A percentile compares a stretch with the other conserved stretches of the same genome.
phyloP scores from a whole-genome alignment of 2,113 vertebrate genomes.

The Limnothrissa miodon region DNA sequence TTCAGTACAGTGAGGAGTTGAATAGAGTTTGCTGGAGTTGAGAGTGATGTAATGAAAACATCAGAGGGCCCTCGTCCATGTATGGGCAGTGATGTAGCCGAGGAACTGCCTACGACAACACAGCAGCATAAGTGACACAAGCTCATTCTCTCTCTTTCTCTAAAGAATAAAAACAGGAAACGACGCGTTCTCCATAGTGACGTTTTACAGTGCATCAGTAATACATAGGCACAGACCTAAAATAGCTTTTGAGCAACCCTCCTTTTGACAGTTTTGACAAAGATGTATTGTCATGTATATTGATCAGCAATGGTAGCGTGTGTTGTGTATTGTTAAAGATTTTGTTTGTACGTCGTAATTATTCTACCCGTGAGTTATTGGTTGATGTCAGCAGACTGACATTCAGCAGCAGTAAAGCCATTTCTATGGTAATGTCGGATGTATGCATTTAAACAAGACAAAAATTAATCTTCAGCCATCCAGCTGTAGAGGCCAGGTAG shows the following conservation, averaged over 20 bases:
- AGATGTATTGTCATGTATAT: background rate
- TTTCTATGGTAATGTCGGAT: constrained; percentile 4
- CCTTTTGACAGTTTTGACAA: background rate
- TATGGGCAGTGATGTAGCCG: constrained; percentile 26
- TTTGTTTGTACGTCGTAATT: background rate
- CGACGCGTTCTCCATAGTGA: background rate
- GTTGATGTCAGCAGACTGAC: background rate
- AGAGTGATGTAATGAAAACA: constrained; percentile 59
- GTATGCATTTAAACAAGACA: background rate
- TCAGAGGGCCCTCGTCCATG: constrained; percentile 6
- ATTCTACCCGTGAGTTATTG: background rate
- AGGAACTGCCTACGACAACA: background rate
- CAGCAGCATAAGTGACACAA: background rate
- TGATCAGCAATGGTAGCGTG: background rate
- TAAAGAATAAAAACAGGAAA: constrained; percentile 1
- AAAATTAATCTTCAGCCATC: background rate
- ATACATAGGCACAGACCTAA: background rate
- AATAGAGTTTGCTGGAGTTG: constrained; percentile 50
- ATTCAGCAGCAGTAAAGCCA: background rate
- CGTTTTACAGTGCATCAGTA: background rate
- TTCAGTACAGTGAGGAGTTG: constrained; percentile 59
- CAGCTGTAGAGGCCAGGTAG: background rate
- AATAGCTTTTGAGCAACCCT: background rate
- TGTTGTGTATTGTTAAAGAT: background rate
- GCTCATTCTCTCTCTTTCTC: background rate